Conservation (phyloP, 2,888 invertebrate species). For the Plagodis dolabraria region DNA sequence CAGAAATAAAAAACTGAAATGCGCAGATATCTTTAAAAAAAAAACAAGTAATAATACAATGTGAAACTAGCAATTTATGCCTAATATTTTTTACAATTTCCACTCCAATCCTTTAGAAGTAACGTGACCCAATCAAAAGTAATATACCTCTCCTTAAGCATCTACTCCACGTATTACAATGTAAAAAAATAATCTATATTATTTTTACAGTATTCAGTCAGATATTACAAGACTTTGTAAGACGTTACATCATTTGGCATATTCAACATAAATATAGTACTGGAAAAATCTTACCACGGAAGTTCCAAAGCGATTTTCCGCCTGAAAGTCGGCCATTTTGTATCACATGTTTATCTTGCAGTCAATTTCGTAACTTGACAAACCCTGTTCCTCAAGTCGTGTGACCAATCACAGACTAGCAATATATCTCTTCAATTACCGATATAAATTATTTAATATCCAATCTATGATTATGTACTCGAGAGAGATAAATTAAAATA, state of each 20-base stretch:
- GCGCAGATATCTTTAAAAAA: too few relatives aligned
- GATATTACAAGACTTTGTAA: background rate
- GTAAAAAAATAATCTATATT: too few relatives aligned
- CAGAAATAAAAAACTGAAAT: too few relatives aligned
- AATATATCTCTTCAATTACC: conserved; percentile 51
- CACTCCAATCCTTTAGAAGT: too few relatives aligned
- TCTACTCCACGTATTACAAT: too few relatives aligned
- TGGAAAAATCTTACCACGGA: conserved; percentile 60
- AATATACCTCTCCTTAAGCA: too few relatives aligned
- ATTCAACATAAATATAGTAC: conserved; percentile 1
- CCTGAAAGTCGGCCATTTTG: conserved; percentile 75
- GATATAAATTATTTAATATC: conserved; percentile 47
- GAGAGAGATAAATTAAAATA: conserved; percentile 21
- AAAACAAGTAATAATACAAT: too few relatives aligned
- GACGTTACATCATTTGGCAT: background rate
- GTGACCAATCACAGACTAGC: conserved; percentile 73
- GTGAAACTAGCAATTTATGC: too few relatives aligned
- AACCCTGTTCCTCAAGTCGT: conserved; percentile 60
- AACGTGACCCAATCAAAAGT: too few relatives aligned
- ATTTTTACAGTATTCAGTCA: too few relatives aligned
- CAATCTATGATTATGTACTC: conserved; percentile 34
- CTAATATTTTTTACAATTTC: too few relatives aligned
- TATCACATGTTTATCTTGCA: conserved; percentile 68
- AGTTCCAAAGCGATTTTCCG: conserved; percentile 52
- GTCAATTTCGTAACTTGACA: conserved; percentile 58